Base-by-base conservation (phyloP, 2,113 vertebrate genomes). In the Siniperca chuatsi region DNA sequence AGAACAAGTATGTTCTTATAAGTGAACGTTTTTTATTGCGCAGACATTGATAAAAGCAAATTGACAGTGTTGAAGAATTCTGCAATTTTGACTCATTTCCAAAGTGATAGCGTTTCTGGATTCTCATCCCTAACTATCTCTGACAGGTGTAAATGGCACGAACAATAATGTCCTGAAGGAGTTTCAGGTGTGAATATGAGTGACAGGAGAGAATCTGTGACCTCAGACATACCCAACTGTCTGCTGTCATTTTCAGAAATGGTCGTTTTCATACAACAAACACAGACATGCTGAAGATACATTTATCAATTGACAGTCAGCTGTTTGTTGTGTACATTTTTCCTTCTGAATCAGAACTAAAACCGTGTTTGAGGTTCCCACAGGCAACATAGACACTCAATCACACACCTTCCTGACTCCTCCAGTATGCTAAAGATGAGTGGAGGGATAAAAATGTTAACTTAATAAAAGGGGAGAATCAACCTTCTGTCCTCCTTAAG, bases 371-470 rank as follows among this genome's bases (percentile, higher is more conserved):
- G 60, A 76, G 58, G 37, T 57, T 75, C 54, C 20, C 61, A 75
- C 44, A 68, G 42, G 33, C 40, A 37, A 15, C 67, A 50, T 58
- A 70, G 35, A 46, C 77, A 64, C 74, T 44, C 68, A 71, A 23
- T 50, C 67, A 62, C 75, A 78, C 76, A 79, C 80, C 60, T 75
- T 79, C 70, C 64, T 50, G 61, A 62, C 68, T 80, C 37, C 74
- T 61, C 21, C 48, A 50, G 82, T 4, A 8, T 46, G 40, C 35
- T 18, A 23, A 21, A 58, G 78, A 74, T 16, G 57, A 44, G 75
- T 6, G 33, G 2, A 72, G 21, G 58, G 76, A 61, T 69, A 77
- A 29, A 89, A 86, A 86, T 80, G 80, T 86, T 86, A 73, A 89
- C 62, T 37, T 78, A 78, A 86, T 89, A 83, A 81, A 55, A 33